Evolutionary conservation across 2,113 vertebrate species (phyloP), one percentile per base, ranked within the genome.

Genomic region (Petroica traversi): DNA sequence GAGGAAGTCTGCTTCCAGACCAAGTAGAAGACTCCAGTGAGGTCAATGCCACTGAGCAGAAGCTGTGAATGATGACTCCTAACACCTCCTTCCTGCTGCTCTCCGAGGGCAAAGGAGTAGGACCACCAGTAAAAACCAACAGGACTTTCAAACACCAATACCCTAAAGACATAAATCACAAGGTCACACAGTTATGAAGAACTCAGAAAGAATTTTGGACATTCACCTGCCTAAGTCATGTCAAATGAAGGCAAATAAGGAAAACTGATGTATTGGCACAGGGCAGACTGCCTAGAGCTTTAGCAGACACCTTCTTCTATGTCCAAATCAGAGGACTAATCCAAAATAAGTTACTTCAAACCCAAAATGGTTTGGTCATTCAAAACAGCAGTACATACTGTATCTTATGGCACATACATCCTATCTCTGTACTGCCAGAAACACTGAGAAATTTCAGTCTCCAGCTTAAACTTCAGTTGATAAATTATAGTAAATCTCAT

Each of bases 241-340:
- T 54, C 45, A 84, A 88, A 77, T 29, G 31, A 49, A 45, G 22
- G 9, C 46, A 14, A 91, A 77, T 20, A 4, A 0, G 19, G 19
- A 73, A 79, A 87, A 82, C 6, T 31, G 17, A 64, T 9, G 4
- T 12, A 66, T 14, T 5, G 19, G 6, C 23, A 59, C 55, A 64
- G 6, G 10, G 9, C 14, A 81, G 45, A 63, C 8, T 20, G 4
- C 24, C 54, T 36, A 78, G 6, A 68, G 16, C 23, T 76, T 49
- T 66, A 85, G 4, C 13, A 73, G 24, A 20, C 0, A 0, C 24
- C 19, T 48, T 68, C 23, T 14, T 49, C 36, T n/a, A 18, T 23
- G 3, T 36, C 28, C 3, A 2, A 71, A 87, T 57, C 69, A 75
- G n/a, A 89, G 18, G 10, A 59, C 8, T 66, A 89, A 75, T 10